A percentile compares a stretch with the other conserved stretches of the same genome.
Conservation (phyloP, 2,797 vertebrate species). For the Varecia variegata region DNA sequence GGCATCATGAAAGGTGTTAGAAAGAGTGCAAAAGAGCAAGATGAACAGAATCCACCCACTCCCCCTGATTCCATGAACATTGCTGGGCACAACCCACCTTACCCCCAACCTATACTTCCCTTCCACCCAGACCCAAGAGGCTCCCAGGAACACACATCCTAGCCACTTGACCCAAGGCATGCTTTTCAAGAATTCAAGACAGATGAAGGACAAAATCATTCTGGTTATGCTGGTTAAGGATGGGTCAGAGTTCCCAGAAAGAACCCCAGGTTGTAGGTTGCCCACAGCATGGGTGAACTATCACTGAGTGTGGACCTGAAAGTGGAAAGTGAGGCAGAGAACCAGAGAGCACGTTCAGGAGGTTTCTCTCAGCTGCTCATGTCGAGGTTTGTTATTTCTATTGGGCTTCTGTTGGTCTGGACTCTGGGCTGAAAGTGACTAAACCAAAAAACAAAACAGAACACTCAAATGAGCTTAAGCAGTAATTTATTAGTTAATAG, state of each 20-base stretch:
- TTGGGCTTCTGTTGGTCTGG: background rate
- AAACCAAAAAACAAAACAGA: background rate
- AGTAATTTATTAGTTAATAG: background rate
- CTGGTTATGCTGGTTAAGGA: background rate
- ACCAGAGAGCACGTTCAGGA: background rate
- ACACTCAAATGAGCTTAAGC: slow-evolving; percentile 11
- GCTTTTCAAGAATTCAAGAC: slow-evolving; percentile 16
- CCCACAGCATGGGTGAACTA: background rate
- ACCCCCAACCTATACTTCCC: background rate
- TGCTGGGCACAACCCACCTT: background rate
- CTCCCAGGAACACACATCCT: background rate
- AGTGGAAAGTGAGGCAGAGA: background rate
- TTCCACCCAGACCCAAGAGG: background rate
- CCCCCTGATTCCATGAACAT: background rate
- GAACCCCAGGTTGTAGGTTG: background rate
- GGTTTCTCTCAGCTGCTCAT: background rate
- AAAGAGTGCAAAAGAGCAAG: background rate
- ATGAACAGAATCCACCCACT: background rate
- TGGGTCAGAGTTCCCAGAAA: background rate
- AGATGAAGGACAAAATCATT: background rate
- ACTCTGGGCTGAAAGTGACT: slow-evolving; percentile 7
- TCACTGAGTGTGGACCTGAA: too few species aligned
- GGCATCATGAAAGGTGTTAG: background rate
- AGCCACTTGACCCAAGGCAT: background rate
- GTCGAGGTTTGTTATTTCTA: background rate